Evolutionary conservation across 2,888 invertebrate genomes (phyloP).

Genomic region (Griposia aprilina): DNA sequence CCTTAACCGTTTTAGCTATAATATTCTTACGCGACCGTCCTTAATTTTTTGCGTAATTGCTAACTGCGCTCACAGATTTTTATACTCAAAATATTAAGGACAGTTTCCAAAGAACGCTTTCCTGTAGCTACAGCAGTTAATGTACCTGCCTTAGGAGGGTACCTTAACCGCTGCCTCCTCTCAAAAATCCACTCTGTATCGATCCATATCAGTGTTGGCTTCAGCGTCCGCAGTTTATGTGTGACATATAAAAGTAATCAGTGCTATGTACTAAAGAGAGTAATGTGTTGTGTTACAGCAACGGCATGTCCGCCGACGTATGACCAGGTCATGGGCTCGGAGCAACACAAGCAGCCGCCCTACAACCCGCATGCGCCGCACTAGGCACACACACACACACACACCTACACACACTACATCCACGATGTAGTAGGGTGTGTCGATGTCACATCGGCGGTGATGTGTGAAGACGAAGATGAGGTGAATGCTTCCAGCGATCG

Average conservation of each 20-base stretch:
- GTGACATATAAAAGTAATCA: neutral
- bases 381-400: constrained; percentile 36
- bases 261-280: neutral
- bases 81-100: too few species aligned
- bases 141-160: too few species aligned
- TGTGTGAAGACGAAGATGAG: neutral
- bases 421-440: neutral
- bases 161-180: too few species aligned
- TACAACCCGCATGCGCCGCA: constrained; percentile 75
- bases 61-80: too few species aligned
- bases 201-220: neutral
- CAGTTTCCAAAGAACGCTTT: too few species aligned
- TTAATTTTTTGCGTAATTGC: too few species aligned
- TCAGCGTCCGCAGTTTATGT: neutral
- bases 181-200: neutral
- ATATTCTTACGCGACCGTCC: too few species aligned
- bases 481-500: neutral
- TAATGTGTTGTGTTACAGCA: constrained; percentile 70
- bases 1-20: too few species aligned
- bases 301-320: constrained; percentile 83
- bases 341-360: constrained; percentile 73
- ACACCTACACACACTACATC: neutral
- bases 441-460: neutral
- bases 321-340: constrained; percentile 78
- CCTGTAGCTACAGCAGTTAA: too few species aligned